These are phyloP conservation scores for Cantharis rufa DNA, from an alignment of 2,888 invertebrate species.

Conservation along the genomic window DNA sequence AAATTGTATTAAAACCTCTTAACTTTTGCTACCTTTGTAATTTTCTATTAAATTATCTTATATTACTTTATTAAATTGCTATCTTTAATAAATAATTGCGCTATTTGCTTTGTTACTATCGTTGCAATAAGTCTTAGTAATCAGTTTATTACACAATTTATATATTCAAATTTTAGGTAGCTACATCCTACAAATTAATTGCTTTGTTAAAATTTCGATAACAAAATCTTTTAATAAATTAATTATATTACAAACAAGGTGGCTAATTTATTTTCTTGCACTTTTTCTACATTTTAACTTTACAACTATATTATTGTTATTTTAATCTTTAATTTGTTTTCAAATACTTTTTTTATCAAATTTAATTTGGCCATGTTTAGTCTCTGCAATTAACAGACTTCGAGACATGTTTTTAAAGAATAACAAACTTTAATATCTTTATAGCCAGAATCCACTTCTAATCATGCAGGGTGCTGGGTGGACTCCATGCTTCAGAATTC, in stretches of 20 bases:
- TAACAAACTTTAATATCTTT: too few relatives aligned
- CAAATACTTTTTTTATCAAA: not conserved
- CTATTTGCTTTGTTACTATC: not conserved
- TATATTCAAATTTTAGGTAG: not conserved
- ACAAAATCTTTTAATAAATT: not conserved
- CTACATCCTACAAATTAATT: not conserved
- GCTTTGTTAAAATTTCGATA: not conserved
- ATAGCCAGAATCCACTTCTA: too few relatives aligned
- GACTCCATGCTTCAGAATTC: too few relatives aligned
- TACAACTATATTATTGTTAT: not conserved
- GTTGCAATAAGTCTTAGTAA: not conserved
- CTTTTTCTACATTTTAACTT: not conserved
- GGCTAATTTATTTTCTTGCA: not conserved
- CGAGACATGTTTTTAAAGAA: not conserved
- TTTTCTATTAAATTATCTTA: not conserved
- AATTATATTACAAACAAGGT: not conserved
- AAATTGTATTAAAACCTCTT: conserved; percentile 20
- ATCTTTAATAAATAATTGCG: not conserved
- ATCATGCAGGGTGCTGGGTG: too few relatives aligned
- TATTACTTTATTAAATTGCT: not conserved
- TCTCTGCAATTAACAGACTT: not conserved
- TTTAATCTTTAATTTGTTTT: not conserved
- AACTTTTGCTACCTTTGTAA: not conserved
- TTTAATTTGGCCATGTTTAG: not conserved
- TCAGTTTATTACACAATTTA: not conserved